Evolutionary conservation across 2,113 vertebrate genomes (phyloP).

Genomic region (Panthera uncia): DNA sequence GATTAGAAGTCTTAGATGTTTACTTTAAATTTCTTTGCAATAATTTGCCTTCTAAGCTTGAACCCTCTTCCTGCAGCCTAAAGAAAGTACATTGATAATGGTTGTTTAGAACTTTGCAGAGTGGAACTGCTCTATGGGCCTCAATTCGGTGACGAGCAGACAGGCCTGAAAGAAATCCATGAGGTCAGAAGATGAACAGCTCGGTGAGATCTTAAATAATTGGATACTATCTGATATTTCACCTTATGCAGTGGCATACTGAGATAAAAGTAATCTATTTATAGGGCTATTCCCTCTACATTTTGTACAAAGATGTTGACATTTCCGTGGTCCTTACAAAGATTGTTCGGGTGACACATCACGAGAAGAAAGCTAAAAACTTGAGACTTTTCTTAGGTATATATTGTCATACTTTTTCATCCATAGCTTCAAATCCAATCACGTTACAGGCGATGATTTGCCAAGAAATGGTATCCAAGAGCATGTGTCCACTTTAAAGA

Average conservation of each 20-base stretch:
- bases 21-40: background rate
- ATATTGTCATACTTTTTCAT: background rate
- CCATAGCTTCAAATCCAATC: background rate
- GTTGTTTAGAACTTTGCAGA: background rate
- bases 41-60: background rate
- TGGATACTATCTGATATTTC: rapidly evolving
- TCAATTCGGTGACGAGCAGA: rapidly evolving
- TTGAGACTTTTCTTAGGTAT: background rate
- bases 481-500: background rate
- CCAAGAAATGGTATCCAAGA: too few relatives aligned
- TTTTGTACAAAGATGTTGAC: background rate
- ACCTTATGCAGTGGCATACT: too few relatives aligned
- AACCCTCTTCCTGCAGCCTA: background rate
- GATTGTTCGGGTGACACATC: background rate
- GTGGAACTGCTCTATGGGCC: rapidly evolving
- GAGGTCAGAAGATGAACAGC: background rate
- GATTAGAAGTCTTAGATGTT: background rate
- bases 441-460: too few relatives aligned
- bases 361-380: background rate
- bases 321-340: background rate
- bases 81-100: too few relatives aligned
- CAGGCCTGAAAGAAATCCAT: rapidly evolving
- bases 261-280: background rate
- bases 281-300: rapidly evolving
- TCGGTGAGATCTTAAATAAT: background rate